phyloP scores from a whole-genome alignment of 1,140 invertebrate genomes.

The Cyclina sinensis region DNA sequence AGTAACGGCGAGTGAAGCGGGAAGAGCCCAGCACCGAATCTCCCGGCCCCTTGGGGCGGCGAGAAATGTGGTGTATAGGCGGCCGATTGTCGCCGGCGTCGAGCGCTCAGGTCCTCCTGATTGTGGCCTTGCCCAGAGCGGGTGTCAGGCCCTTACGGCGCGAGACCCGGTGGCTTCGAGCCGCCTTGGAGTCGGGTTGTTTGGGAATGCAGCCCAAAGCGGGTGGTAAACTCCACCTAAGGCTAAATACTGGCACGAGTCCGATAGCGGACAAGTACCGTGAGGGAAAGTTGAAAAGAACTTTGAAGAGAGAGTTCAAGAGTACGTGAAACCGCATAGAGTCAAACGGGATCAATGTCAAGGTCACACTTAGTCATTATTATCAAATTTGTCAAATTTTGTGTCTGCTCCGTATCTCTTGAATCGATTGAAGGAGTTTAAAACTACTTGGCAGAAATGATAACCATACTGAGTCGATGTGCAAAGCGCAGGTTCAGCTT shows the following conservation, averaged over 20 bases:
- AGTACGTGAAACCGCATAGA: conserved; percentile 93
- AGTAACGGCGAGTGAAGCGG: conserved; percentile 95
- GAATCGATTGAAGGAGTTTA: too few species aligned
- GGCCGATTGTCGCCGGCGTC: conserved; percentile 71
- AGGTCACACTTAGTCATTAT: too few species aligned
- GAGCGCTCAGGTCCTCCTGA: conserved; percentile 89
- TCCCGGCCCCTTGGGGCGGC: conserved; percentile 7
- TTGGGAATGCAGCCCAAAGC: conserved; percentile 87
- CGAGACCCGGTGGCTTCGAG: too few species aligned
- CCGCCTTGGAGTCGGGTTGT: conserved; percentile 92
- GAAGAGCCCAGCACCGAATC: conserved; percentile 90
- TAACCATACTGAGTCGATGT: too few species aligned
- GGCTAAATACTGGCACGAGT: conserved; percentile 94
- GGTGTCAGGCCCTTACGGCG: conserved; percentile 92
- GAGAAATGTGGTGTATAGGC: conserved; percentile 58
- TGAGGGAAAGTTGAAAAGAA: conserved; percentile 96
- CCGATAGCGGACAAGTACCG: conserved; percentile 97
- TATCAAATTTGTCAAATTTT: too few species aligned
- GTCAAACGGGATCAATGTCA: conserved; percentile 91
- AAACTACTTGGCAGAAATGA: too few species aligned
- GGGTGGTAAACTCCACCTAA: too few species aligned
- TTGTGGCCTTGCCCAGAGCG: conserved; percentile 90
- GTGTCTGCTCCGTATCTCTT: too few species aligned
- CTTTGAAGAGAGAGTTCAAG: conserved; percentile 96
- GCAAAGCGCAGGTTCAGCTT: too few species aligned